A percentile compares a stretch with the other conserved stretches of the same genome.
These are phyloP conservation scores for Cynopterus sphinx DNA, from an alignment of 2,797 vertebrate species.

Conservation along the genomic window DNA sequence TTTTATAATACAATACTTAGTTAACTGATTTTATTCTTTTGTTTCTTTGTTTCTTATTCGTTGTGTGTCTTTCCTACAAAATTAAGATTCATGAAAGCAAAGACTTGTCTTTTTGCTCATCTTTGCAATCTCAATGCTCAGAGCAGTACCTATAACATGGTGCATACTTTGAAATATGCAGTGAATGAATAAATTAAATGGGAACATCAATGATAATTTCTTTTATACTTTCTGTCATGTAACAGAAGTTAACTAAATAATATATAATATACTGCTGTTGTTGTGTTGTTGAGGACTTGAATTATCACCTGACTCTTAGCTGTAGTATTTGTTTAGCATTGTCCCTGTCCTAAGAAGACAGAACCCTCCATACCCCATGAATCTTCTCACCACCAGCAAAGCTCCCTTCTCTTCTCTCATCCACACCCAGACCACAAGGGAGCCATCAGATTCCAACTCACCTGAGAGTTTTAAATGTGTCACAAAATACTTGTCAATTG, in stretches of 20 bases:
- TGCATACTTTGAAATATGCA: background rate
- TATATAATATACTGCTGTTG: background rate
- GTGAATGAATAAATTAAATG: background rate
- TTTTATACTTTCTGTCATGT: background rate
- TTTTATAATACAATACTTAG: background rate
- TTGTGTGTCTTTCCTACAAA: background rate
- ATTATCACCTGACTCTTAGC: background rate
- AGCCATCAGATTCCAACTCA: background rate
- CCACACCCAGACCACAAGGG: background rate
- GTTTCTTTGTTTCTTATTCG: background rate
- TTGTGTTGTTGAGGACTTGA: background rate
- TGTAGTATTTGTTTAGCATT: background rate
- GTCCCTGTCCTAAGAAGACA: background rate
- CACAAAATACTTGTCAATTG: background rate
- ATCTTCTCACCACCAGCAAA: background rate
- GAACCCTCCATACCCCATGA: background rate
- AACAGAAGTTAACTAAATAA: background rate
- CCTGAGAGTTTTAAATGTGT: background rate
- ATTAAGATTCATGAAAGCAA: background rate
- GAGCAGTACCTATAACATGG: background rate
- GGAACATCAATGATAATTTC: background rate
- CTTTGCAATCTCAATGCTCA: background rate
- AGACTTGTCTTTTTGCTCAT: background rate
- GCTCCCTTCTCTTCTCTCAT: background rate
- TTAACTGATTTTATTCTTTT: background rate